phyloP scores from a whole-genome alignment of 2,113 vertebrate species.

The Ariopsis seemanni region DNA sequence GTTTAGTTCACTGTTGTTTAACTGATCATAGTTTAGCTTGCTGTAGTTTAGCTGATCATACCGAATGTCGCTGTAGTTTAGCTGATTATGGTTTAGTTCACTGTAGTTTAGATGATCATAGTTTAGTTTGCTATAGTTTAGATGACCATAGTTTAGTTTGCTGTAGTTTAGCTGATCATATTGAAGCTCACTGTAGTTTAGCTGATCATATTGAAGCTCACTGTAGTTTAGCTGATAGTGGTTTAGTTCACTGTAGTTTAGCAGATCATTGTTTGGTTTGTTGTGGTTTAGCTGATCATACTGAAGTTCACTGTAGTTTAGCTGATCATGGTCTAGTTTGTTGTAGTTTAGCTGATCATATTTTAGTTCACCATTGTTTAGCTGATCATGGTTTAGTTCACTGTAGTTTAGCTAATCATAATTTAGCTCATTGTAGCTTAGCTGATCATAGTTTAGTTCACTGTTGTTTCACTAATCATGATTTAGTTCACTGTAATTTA shows the following conservation, averaged over 20 bases:
- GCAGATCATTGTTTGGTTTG: not conserved
- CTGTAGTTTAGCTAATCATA: not conserved
- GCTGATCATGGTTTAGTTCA: not conserved
- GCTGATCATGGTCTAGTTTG: not conserved
- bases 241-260: not conserved
- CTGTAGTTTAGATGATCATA: not conserved
- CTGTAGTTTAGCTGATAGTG: not conserved
- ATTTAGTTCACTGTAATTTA: not conserved
- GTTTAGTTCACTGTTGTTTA: too few species aligned
- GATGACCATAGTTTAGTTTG: not conserved
- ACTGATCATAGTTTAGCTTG: not conserved
- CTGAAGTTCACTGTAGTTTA: too few species aligned
- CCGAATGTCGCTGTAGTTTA: too few species aligned
- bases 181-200: not conserved
- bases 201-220: not conserved
- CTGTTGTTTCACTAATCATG: not conserved
- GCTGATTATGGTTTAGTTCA: too few species aligned
- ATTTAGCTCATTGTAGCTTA: not conserved
- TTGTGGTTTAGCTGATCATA: not conserved
- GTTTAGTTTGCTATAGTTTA: not conserved
- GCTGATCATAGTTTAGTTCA: not conserved
- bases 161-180: not conserved
- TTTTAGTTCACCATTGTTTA: not conserved
- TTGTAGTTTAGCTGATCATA: not conserved
- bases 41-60: not conserved